These are phyloP conservation scores for Harpalus rufipes DNA, from an alignment of 2,888 invertebrate genomes.

Conservation along the genomic window DNA sequence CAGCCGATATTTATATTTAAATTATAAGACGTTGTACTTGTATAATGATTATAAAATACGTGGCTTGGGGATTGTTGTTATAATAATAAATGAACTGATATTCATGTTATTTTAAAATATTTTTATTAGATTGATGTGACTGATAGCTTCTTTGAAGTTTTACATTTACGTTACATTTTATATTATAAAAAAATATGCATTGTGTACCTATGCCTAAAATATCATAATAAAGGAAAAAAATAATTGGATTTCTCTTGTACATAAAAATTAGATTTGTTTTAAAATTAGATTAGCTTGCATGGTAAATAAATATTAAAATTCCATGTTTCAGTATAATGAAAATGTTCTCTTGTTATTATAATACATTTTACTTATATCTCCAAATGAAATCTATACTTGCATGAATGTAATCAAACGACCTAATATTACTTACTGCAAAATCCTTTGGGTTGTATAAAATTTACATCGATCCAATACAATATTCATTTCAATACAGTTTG, in stretches of 20 bases:
- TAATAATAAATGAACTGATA: too few species aligned
- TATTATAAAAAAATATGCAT: too few species aligned
- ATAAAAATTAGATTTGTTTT: background rate
- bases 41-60: too few species aligned
- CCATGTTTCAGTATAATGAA: constrained; percentile 14
- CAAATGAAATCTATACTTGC: constrained; percentile 18
- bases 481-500: background rate
- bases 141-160: too few species aligned
- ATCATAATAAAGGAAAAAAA: background rate
- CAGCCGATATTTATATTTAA: too few species aligned
- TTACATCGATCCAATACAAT: constrained; percentile 2
- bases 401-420: constrained; percentile 17
- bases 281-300: background rate
- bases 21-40: too few species aligned
- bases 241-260: background rate
- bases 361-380: constrained; percentile 9
- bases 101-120: too few species aligned
- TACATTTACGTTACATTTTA: too few species aligned
- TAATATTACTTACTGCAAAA: constrained; percentile 13
- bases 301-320: constrained; percentile 4
- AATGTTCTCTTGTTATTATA: constrained; percentile 7
- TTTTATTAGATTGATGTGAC: too few species aligned
- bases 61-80: too few species aligned
- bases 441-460: constrained; percentile 6
- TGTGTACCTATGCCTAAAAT: too few species aligned